phyloP scores from a whole-genome alignment of 2,888 invertebrate species.

The Ditula angustiorana region DNA sequence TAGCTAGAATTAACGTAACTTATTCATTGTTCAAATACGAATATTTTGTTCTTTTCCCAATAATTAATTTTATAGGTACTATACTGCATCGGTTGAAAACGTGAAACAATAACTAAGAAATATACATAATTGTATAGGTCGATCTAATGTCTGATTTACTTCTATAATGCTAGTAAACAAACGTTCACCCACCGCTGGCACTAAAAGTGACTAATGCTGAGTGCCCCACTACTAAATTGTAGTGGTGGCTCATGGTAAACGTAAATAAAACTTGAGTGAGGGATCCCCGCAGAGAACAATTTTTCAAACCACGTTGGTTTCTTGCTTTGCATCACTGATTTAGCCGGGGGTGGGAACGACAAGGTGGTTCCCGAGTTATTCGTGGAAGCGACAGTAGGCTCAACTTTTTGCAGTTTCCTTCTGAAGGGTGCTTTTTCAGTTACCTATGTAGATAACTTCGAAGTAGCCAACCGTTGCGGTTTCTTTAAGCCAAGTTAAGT shows the following conservation, averaged over 20 bases:
- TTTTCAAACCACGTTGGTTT: constrained; percentile 74
- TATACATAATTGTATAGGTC: neutral
- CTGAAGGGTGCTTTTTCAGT: constrained; percentile 30
- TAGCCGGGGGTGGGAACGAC: constrained; percentile 52
- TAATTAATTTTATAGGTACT: too few relatives aligned
- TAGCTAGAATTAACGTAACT: too few relatives aligned
- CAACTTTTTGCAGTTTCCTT: constrained; percentile 31
- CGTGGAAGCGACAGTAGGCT: constrained; percentile 40
- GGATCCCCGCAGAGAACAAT: constrained; percentile 70
- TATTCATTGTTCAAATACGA: too few relatives aligned
- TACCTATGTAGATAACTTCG: constrained; percentile 20
- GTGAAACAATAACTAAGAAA: neutral
- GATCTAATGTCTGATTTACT: neutral
- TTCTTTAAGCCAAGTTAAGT: constrained; percentile 19
- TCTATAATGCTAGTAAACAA: neutral
- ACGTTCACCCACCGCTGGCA: neutral
- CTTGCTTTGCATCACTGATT: constrained; percentile 71
- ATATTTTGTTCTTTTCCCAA: too few relatives aligned
- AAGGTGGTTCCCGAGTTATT: constrained; percentile 49
- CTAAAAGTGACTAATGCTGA: constrained; percentile 13
- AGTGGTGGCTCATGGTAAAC: constrained; percentile 54
- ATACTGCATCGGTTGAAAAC: too few relatives aligned
- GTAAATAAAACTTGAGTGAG: constrained; percentile 62
- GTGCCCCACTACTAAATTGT: constrained; percentile 11
- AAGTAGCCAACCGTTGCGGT: constrained; percentile 16